These are phyloP conservation scores for Palythoa grandis DNA, from an alignment of 92 coral and sea anemone genomes.

Conservation along the genomic window DNA sequence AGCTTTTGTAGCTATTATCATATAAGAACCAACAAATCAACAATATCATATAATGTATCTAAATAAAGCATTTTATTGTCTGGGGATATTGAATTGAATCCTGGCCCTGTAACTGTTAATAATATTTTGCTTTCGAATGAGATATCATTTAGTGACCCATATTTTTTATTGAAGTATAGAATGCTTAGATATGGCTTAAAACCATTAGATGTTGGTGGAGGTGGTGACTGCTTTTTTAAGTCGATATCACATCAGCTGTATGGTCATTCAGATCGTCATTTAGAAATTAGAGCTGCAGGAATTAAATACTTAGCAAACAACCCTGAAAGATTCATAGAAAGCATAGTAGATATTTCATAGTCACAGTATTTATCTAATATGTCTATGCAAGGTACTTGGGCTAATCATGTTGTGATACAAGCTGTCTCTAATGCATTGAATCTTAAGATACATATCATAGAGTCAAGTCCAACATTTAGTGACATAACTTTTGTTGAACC, in stretches of 20 bases:
- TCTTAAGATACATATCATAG: constrained; percentile 50
- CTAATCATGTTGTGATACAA: constrained; percentile 49
- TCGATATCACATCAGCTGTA: constrained; percentile 51
- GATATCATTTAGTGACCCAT: constrained; percentile 24
- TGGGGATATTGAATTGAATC: constrained; percentile 60
- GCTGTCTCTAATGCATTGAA: constrained; percentile 54
- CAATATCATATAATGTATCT: constrained; percentile 25
- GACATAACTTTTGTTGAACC: constrained; percentile 32
- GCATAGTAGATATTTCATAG: constrained; percentile 50
- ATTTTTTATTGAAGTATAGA: constrained; percentile 45
- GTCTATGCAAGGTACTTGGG: constrained; percentile 38
- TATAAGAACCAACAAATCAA: constrained; percentile 29
- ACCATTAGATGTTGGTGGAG: constrained; percentile 44
- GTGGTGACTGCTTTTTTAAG: constrained; percentile 50
- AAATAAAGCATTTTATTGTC: constrained; percentile 29
- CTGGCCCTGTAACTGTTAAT: constrained; percentile 55
- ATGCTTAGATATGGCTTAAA: constrained; percentile 53
- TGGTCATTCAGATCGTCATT: constrained; percentile 44
- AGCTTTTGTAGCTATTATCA: constrained; percentile 37
- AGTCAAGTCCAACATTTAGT: constrained; percentile 40
- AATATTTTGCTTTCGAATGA: constrained; percentile 13
- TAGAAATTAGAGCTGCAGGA: constrained; percentile 56
- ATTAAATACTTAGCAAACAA: constrained; percentile 41
- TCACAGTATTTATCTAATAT: constrained; percentile 34
- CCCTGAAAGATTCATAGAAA: constrained; percentile 57